These are phyloP conservation scores for Drosophila ironensis DNA, from an alignment of 1,140 invertebrate genomes.

Conservation along the genomic window DNA sequence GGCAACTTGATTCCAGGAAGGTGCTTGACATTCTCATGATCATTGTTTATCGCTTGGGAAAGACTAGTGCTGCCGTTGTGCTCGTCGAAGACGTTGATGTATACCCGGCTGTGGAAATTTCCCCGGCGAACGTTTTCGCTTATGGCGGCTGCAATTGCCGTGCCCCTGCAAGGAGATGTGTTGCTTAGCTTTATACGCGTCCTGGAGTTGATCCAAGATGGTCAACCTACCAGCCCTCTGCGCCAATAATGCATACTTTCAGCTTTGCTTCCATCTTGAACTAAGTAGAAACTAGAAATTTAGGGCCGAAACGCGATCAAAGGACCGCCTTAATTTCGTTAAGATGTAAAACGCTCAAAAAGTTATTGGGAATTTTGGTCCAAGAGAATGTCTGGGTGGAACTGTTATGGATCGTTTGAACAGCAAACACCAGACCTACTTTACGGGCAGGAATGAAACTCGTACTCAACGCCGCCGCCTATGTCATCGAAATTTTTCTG, in stretches of 20 bases:
- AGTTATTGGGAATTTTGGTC: constrained; percentile 28
- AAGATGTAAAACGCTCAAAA: not conserved
- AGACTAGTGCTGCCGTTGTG: constrained; percentile 30
- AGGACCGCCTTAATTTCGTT: constrained; percentile 2
- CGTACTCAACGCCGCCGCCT: constrained; percentile 38
- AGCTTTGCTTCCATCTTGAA: constrained; percentile 24
- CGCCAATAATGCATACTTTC: constrained; percentile 67
- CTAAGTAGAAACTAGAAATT: constrained; percentile 13
- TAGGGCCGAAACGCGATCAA: constrained; percentile 28
- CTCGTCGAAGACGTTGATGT: constrained; percentile 64
- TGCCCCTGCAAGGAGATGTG: constrained; percentile 31
- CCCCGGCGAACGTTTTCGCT: constrained; percentile 37
- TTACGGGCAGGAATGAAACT: constrained; percentile 44
- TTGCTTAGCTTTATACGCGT: too few relatives aligned
- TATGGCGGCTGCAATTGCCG: constrained; percentile 57
- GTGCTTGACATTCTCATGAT: constrained; percentile 64
- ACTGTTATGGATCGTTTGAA: not conserved
- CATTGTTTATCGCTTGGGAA: constrained; percentile 55
- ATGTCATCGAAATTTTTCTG: not conserved
- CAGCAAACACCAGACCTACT: constrained; percentile 32
- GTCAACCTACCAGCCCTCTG: constrained; percentile 55
- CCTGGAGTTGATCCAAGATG: not conserved
- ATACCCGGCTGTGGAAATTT: constrained; percentile 37
- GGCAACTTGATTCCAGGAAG: constrained; percentile 56
- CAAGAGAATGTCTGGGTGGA: not conserved